Evolutionary conservation across 2,888 invertebrate species (phyloP).

Genomic region (Gandaritis pyraliata): DNA sequence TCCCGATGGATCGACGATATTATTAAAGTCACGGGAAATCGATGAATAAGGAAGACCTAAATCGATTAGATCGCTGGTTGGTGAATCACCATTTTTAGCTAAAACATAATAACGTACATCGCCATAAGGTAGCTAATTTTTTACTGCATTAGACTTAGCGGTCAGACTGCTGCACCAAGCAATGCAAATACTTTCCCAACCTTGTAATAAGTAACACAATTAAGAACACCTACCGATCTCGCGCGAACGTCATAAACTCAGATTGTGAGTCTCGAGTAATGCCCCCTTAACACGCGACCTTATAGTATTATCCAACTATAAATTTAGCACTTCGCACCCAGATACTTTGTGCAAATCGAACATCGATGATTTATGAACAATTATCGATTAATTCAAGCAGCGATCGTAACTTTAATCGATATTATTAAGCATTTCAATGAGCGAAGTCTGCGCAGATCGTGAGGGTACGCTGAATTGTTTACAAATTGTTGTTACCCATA

Average conservation of each 20-base stretch:
- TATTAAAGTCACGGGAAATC: too few relatives aligned
- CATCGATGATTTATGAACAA: conserved; percentile 83
- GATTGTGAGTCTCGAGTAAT: conserved; percentile 74
- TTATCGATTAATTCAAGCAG: conserved; percentile 85
- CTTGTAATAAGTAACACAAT: conserved; percentile 66
- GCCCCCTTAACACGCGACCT: conserved; percentile 75
- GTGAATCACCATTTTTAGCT: too few relatives aligned
- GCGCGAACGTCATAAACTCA: conserved; percentile 72
- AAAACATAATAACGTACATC: too few relatives aligned
- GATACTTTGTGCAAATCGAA: conserved; percentile 81
- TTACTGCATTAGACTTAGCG: not conserved
- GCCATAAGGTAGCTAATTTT: too few relatives aligned
- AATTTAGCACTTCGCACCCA: conserved; percentile 81
- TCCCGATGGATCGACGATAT: too few relatives aligned
- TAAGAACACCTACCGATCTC: conserved; percentile 58
- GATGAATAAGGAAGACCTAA: too few relatives aligned
- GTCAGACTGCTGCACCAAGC: conserved; percentile 5
- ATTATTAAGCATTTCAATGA: conserved; percentile 72
- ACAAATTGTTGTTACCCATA: not conserved
- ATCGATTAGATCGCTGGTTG: too few relatives aligned
- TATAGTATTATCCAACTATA: conserved; percentile 70
- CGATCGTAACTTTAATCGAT: conserved; percentile 80
- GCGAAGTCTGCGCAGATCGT: conserved; percentile 66
- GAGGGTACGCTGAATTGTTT: conserved; percentile 48
- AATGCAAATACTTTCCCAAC: conserved; percentile 37